Percentiles rank a stretch among this genome's conserved stretches.
phyloP scores from a whole-genome alignment of 2,888 invertebrate species.

The Limulus polyphemus region DNA sequence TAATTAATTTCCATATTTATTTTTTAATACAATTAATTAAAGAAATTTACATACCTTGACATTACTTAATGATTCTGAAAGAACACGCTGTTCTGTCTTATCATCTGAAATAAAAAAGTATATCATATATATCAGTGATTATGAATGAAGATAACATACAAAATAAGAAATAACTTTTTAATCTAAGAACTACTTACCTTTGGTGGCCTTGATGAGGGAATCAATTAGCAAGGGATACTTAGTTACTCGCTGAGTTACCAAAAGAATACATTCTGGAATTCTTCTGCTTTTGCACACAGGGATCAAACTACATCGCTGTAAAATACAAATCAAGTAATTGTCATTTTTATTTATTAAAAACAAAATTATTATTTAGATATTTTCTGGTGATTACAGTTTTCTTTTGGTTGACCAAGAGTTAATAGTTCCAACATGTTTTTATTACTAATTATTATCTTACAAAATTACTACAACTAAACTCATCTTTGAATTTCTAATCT shows the following conservation, averaged over 20 bases:
- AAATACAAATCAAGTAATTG: background rate
- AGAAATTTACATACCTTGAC: constrained; percentile 49
- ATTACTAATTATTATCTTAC: too few relatives aligned
- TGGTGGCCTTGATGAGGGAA: constrained; percentile 77
- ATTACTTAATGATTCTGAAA: constrained; percentile 62
- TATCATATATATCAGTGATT: too few relatives aligned
- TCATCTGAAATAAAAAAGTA: constrained; percentile 42
- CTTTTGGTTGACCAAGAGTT: too few relatives aligned
- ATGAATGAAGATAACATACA: background rate
- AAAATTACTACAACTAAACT: too few relatives aligned
- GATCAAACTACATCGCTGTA: constrained; percentile 72
- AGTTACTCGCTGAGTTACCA: constrained; percentile 86
- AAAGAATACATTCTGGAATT: constrained; percentile 86
- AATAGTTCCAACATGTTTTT: too few relatives aligned
- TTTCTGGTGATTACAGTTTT: too few relatives aligned
- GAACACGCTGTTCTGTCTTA: constrained; percentile 60
- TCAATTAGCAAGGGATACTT: constrained; percentile 89
- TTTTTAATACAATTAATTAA: too few relatives aligned
- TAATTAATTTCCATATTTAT: too few relatives aligned
- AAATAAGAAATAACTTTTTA: background rate
- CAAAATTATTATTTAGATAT: too few relatives aligned
- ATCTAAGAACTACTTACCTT: constrained; percentile 35
- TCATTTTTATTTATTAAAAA: too few relatives aligned
- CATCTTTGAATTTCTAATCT: too few relatives aligned
- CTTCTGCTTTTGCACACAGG: constrained; percentile 84